These are phyloP conservation scores for Rhipidura dahli DNA, from an alignment of 2,113 vertebrate species.

Conservation along the genomic window DNA sequence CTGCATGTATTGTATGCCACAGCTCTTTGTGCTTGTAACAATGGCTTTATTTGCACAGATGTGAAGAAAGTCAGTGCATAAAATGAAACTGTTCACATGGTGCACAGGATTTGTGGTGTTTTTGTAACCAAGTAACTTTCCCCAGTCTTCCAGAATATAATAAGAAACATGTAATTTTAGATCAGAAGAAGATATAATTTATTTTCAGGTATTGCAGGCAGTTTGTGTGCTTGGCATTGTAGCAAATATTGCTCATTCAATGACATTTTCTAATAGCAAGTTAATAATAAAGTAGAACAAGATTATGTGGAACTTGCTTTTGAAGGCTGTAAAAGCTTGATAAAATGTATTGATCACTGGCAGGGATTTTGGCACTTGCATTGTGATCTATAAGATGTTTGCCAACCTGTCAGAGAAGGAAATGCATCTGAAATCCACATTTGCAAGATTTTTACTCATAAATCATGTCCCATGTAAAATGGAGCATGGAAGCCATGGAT, in stretches of 20 bases:
- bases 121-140: neutral
- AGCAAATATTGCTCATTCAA: neutral
- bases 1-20: neutral
- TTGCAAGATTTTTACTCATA: neutral
- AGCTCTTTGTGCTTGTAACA: neutral
- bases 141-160: neutral
- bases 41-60: constrained; percentile 11
- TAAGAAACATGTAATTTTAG: neutral
- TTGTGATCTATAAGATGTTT: constrained; percentile 24
- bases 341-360: neutral
- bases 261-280: neutral
- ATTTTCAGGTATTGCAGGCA: neutral
- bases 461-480: neutral
- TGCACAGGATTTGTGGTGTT: neutral
- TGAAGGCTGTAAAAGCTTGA: neutral
- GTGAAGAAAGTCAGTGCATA: neutral
- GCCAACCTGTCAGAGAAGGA: neutral
- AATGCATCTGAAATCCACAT: neutral
- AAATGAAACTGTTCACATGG: neutral
- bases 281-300: constrained; percentile 42
- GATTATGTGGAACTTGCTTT: neutral
- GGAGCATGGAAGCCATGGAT: neutral
- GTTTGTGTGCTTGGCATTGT: neutral
- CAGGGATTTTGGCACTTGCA: neutral
- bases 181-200: neutral